These are phyloP conservation scores for Sebastes trivittatus DNA, from an alignment of 2,797 vertebrate species.

Conservation along the genomic window DNA sequence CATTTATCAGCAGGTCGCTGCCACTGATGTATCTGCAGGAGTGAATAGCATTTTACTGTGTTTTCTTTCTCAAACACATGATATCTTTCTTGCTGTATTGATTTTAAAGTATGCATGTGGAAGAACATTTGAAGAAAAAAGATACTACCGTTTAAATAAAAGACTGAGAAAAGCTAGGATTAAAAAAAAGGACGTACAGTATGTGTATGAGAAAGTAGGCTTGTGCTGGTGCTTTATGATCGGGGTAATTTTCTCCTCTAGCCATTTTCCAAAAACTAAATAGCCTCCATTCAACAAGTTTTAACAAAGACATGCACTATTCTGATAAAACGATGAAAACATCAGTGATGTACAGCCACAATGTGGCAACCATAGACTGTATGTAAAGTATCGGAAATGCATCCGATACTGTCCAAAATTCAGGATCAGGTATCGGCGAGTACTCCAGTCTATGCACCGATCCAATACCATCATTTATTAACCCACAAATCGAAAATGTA, in stretches of 20 bases:
- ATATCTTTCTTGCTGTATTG: not conserved
- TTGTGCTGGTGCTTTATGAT: not conserved
- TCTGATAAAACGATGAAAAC: not conserved
- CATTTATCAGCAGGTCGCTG: not conserved
- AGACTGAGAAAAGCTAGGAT: not conserved
- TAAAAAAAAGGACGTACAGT: not conserved
- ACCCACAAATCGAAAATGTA: too few relatives aligned
- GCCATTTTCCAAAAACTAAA: not conserved
- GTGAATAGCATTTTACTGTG: not conserved
- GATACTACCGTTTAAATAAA: not conserved
- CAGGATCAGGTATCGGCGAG: too few relatives aligned
- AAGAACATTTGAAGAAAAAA: not conserved
- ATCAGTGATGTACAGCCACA: too few relatives aligned
- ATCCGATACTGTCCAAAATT: too few relatives aligned
- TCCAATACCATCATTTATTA: too few relatives aligned
- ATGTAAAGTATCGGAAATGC: too few relatives aligned
- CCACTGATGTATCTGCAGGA: not conserved
- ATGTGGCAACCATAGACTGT: not conserved
- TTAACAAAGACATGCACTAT: not conserved
- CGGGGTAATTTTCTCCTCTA: not conserved
- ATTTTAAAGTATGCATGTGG: not conserved
- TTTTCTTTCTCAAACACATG: not conserved
- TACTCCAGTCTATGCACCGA: too few relatives aligned
- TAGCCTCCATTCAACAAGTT: not conserved
- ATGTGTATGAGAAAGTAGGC: not conserved